Percentiles rank a stretch among this genome's conserved stretches.
Conservation (phyloP, 2,113 vertebrate species). For the Romanogobio albipinnatus region DNA sequence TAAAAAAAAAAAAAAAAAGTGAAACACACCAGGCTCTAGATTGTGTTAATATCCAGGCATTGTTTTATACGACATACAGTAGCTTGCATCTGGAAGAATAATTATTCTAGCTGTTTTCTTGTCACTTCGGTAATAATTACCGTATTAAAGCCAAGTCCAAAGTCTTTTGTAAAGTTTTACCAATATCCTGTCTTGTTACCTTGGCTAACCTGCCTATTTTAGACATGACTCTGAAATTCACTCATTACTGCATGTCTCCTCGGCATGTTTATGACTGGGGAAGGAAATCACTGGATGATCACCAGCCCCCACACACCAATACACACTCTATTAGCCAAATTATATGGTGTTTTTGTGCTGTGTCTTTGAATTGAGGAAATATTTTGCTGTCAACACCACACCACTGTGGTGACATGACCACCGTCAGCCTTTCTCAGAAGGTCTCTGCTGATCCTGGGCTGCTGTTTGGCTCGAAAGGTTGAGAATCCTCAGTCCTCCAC, state of each 20-base stretch:
- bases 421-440: neutral
- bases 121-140: neutral
- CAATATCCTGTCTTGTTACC: neutral
- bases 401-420: slow-evolving; percentile 21
- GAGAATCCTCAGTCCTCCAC: neutral
- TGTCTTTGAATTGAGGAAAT: slow-evolving; percentile 27
- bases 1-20: neutral
- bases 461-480: slow-evolving; percentile 4
- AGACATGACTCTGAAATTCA: neutral
- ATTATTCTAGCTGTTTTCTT: slow-evolving; percentile 2
- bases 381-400: slow-evolving; percentile 20
- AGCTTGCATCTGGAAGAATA: neutral
- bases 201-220: neutral
- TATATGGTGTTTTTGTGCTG: slow-evolving; percentile 1
- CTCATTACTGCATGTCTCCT: neutral
- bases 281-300: neutral
- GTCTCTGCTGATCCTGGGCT: slow-evolving; percentile 31
- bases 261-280: neutral
- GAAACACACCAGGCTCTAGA: neutral
- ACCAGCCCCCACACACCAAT: slow-evolving; percentile 1
- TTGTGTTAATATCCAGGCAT: slow-evolving; percentile 13
- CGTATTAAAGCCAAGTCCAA: neutral
- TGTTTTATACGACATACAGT: neutral
- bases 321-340: neutral
- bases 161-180: neutral